Evolutionary conservation across 1,140 invertebrate genomes (phyloP), one percentile per base, ranked within the genome.

Genomic region (Macrotrachela quadricornifera): DNA sequence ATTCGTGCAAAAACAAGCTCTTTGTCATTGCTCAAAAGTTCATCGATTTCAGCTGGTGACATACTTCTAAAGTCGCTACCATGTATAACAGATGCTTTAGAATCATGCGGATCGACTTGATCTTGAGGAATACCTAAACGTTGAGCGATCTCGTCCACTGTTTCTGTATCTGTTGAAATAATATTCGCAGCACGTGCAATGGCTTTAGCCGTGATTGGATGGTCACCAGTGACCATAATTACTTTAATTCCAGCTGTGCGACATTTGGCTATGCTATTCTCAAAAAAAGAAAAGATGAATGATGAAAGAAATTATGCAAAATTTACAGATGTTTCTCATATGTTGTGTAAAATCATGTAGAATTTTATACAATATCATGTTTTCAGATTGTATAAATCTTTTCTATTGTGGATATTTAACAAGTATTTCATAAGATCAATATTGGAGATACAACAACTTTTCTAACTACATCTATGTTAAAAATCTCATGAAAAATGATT

Each of bases 151-250:
- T 95, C 90, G 67, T 95, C 88, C 58, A 91, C 77, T 48, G 87
- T 92, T 71, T 90, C 83, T 64, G 85, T 90, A 64, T 84, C 75
- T 76, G 92, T 86, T 52, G 87, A 92, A 66, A 97, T 96, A 68
- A 97, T 96, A 63, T 91, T 91, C 57, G 96, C 91, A 56, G 85
- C 88, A 75, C 94, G 92, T 67, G 91, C 91, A 75, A 97, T 97
- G 64, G 91, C 91, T 75, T 95, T 95, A 69, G 91, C 91, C 72
- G 91, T 96, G 75, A 96, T 96, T 50, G 90, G 91, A 74, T 96
- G 91, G 75, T 96, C 91, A 59, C 77, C 77, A 59, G 77, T 79
- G 30, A 78, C 76, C 77, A 78, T 78, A 59, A 78, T 75, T 59
- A 78, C 52, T 46, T 21, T 46, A 3, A 46, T 46, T 6, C 40